Evolutionary conservation across 2,888 invertebrate genomes (phyloP).

Genomic region (Leptopilina drosophilae): DNA sequence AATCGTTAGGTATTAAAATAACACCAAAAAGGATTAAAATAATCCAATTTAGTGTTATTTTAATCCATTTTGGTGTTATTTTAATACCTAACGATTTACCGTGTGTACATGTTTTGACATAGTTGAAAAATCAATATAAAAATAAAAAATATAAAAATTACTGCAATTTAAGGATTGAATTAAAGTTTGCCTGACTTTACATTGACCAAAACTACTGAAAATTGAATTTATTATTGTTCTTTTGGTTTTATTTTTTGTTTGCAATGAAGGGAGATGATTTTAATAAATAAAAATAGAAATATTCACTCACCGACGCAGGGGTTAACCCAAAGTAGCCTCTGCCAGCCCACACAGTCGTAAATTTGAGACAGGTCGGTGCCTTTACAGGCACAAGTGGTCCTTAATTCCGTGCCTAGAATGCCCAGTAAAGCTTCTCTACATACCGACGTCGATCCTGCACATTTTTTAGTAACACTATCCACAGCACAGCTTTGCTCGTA

Average conservation of each 20-base stretch:
- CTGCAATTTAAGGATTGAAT: too few species aligned
- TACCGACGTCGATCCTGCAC: constrained; percentile 90
- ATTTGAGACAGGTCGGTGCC: constrained; percentile 90
- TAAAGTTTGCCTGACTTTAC: too few species aligned
- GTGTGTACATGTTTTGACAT: not conserved
- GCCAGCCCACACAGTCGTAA: constrained; percentile 94
- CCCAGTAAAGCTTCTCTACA: constrained; percentile 92
- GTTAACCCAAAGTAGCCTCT: constrained; percentile 92
- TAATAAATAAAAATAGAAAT: not conserved
- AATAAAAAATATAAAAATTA: too few species aligned
- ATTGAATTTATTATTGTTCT: not conserved
- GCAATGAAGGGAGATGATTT: too few species aligned
- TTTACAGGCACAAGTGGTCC: constrained; percentile 92
- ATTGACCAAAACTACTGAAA: too few species aligned
- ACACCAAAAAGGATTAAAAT: too few species aligned
- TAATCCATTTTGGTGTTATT: too few species aligned
- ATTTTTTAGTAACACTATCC: constrained; percentile 92
- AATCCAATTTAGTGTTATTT: too few species aligned
- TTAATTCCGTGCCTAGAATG: constrained; percentile 92
- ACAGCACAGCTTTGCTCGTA: constrained; percentile 95
- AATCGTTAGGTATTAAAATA: too few species aligned
- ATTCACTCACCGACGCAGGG: constrained; percentile 93
- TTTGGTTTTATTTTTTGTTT: too few species aligned
- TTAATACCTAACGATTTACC: too few species aligned
- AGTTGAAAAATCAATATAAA: too few species aligned